Conservation (phyloP, 2,113 vertebrate species). For the Pelecanoides urinatrix region DNA sequence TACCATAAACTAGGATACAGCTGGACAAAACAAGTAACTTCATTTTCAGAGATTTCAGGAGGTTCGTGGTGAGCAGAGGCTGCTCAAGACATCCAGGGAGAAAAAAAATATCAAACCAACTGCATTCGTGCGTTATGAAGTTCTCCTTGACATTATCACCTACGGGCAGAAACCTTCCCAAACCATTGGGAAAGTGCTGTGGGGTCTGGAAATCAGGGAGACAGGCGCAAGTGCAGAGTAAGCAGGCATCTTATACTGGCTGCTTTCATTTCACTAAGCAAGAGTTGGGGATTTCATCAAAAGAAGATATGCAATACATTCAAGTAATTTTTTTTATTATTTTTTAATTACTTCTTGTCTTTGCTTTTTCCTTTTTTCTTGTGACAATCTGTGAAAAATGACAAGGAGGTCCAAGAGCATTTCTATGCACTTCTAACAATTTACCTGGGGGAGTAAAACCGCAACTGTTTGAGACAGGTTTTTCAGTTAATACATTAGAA, state of each 20-base stretch:
- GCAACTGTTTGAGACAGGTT: neutral
- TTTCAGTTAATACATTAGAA: neutral
- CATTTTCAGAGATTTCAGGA: neutral
- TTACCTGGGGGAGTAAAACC: neutral
- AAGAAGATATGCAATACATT: neutral
- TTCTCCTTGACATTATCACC: neutral
- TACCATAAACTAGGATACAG: neutral
- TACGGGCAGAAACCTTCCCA: neutral
- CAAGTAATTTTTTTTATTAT: accelerated
- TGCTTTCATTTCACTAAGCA: neutral
- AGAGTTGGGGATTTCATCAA: neutral
- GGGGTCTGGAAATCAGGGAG: neutral
- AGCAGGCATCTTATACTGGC: neutral
- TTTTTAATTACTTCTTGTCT: neutral
- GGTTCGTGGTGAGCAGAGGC: neutral
- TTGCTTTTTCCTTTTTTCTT: neutral
- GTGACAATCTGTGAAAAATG: neutral
- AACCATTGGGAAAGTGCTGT: neutral
- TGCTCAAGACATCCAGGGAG: neutral
- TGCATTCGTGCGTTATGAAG: neutral
- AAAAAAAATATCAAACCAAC: neutral
- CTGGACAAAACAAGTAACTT: neutral
- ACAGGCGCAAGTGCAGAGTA: neutral
- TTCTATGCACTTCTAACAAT: neutral
- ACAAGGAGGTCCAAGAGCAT: neutral